phyloP scores from a whole-genome alignment of 2,113 vertebrate species.

The Acanthisitta chloris region DNA sequence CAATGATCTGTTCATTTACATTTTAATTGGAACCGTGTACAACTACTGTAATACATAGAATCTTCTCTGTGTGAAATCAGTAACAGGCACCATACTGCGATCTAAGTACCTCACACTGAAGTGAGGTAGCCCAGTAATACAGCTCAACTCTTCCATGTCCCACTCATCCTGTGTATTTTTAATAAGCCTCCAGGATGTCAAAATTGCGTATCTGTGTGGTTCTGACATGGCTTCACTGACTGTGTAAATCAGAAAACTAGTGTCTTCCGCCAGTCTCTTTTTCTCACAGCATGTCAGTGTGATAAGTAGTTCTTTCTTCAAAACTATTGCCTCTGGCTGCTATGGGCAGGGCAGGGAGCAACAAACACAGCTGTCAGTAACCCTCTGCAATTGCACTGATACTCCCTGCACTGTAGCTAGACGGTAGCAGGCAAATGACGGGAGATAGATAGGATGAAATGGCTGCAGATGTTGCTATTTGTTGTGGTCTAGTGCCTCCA shows the following conservation, averaged over 20 bases:
- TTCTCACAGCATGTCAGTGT: neutral
- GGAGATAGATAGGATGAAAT: neutral
- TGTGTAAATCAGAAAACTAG: neutral
- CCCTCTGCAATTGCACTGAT: too few relatives aligned
- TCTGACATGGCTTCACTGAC: neutral
- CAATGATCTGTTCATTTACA: neutral
- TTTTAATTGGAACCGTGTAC: neutral
- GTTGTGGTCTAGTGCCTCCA: neutral
- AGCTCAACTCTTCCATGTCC: neutral
- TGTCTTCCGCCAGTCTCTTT: neutral
- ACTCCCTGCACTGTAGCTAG: neutral
- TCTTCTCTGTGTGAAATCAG: neutral
- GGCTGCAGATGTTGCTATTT: neutral
- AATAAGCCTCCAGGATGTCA: neutral
- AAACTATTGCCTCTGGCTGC: neutral
- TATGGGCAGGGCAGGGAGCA: neutral
- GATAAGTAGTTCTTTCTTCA: neutral
- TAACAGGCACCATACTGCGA: neutral
- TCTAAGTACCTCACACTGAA: neutral
- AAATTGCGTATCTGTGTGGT: accelerated
- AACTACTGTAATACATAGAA: neutral
- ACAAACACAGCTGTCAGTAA: neutral
- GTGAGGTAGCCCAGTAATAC: neutral
- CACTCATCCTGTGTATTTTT: neutral
- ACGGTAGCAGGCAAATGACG: neutral